Conservation (phyloP, 2,797 vertebrate species). For the Xiphophorus birchmanni region DNA sequence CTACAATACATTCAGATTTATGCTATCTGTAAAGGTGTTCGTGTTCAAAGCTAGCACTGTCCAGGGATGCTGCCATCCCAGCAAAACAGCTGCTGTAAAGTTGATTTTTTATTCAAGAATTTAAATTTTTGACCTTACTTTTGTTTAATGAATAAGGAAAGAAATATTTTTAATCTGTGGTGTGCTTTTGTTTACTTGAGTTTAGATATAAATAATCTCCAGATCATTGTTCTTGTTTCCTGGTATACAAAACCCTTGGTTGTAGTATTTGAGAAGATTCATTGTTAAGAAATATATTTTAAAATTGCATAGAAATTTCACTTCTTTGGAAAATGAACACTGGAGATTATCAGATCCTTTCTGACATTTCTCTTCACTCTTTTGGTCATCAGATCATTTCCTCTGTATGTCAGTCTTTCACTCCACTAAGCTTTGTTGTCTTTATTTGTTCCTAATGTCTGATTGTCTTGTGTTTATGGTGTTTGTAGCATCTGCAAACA, state of each 20-base stretch:
- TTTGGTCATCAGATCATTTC: conserved; percentile 29
- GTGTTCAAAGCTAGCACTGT: neutral
- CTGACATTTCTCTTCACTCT: conserved; percentile 11
- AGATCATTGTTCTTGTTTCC: neutral
- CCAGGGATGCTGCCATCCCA: neutral
- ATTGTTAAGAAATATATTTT: neutral
- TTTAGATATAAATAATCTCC: neutral
- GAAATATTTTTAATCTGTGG: neutral
- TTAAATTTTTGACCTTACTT: neutral
- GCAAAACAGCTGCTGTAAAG: neutral
- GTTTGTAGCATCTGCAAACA: conserved; percentile 53
- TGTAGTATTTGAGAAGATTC: neutral
- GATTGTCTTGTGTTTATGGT: conserved; percentile 53
- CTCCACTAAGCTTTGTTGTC: conserved; percentile 33
- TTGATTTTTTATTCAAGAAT: neutral
- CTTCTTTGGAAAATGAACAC: conserved; percentile 3
- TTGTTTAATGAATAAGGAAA: neutral
- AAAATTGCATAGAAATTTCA: neutral
- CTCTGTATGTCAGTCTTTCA: conserved; percentile 48
- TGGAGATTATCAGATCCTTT: neutral
- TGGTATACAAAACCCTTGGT: neutral
- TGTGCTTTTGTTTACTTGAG: neutral
- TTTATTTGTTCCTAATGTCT: conserved; percentile 34
- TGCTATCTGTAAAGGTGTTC: neutral
- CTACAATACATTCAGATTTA: neutral